phyloP scores from a whole-genome alignment of 1,140 invertebrate genomes.

The Phenacoccus solenopsis region DNA sequence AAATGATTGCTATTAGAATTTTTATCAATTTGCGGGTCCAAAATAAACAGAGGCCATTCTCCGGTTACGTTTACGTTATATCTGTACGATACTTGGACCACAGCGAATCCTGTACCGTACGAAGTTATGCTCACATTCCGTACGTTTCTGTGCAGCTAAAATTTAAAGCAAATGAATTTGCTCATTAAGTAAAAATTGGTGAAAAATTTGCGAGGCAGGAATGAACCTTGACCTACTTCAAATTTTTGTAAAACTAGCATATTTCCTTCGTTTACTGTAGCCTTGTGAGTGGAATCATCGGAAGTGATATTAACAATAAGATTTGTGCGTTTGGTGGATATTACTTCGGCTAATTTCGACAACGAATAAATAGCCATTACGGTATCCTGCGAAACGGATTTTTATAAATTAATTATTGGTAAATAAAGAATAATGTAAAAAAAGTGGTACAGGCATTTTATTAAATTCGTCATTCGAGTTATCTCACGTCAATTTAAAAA shows the following conservation, averaged over 20 bases:
- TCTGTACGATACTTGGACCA: slow-evolving; percentile 68
- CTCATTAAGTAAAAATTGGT: background rate
- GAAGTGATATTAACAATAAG: slow-evolving; percentile 40
- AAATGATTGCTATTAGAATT: slow-evolving; percentile 70
- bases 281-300: slow-evolving; percentile 42
- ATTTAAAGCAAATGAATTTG: background rate
- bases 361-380: slow-evolving; percentile 59
- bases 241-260: slow-evolving; percentile 61
- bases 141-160: background rate
- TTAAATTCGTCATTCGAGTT: too few relatives aligned
- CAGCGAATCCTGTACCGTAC: slow-evolving; percentile 64
- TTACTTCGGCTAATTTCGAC: slow-evolving; percentile 51
- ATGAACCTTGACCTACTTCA: slow-evolving; percentile 31
- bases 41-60: slow-evolving; percentile 73
- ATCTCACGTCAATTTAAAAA: too few relatives aligned
- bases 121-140: slow-evolving; percentile 48
- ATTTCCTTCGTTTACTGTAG: slow-evolving; percentile 54
- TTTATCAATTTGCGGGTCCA: slow-evolving; percentile 78
- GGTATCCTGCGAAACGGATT: too few relatives aligned
- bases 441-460: too few relatives aligned
- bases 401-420: too few relatives aligned
- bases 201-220: background rate
- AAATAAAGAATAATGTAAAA: too few relatives aligned
- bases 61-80: slow-evolving; percentile 83
- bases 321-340: slow-evolving; percentile 41